These are phyloP conservation scores for Eptesicus fuscus DNA, from an alignment of 2,113 vertebrate genomes.

Conservation along the genomic window DNA sequence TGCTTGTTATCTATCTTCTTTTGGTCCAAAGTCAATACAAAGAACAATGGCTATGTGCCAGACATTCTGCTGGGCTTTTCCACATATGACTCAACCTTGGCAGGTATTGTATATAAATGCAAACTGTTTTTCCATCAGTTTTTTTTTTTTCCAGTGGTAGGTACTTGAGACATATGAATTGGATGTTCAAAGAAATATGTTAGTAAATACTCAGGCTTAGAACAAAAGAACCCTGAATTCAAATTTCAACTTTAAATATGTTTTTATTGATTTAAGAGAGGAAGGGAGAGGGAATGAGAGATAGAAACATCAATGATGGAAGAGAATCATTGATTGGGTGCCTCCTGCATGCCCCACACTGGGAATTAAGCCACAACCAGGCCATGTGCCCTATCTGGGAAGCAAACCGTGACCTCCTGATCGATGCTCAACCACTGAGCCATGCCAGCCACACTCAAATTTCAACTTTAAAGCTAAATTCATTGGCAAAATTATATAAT, in stretches of 20 bases:
- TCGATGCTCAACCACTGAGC: no score
- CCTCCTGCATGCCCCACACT: no score
- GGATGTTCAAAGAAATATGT: neutral
- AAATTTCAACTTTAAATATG: neutral
- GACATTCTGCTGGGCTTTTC: neutral
- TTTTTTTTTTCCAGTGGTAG: neutral
- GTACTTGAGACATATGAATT: neutral
- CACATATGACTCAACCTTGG: neutral
- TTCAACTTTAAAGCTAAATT: neutral
- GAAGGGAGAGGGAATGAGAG: no score
- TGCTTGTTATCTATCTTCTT: neutral
- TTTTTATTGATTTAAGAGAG: no score
- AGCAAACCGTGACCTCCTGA: no score
- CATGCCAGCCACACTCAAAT: neutral
- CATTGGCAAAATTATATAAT: neutral
- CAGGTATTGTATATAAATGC: neutral
- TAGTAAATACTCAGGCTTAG: neutral
- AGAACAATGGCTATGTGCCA: neutral
- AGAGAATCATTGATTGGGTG: no score
- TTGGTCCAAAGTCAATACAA: neutral
- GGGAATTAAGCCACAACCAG: no score
- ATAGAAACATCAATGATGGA: no score
- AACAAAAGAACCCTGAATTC: neutral
- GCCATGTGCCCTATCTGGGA: no score
- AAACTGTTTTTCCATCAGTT: neutral